Percentiles rank a stretch among this genome's conserved stretches.
phyloP scores from a whole-genome alignment of 2,113 vertebrate genomes.

The Alligator sinensis region DNA sequence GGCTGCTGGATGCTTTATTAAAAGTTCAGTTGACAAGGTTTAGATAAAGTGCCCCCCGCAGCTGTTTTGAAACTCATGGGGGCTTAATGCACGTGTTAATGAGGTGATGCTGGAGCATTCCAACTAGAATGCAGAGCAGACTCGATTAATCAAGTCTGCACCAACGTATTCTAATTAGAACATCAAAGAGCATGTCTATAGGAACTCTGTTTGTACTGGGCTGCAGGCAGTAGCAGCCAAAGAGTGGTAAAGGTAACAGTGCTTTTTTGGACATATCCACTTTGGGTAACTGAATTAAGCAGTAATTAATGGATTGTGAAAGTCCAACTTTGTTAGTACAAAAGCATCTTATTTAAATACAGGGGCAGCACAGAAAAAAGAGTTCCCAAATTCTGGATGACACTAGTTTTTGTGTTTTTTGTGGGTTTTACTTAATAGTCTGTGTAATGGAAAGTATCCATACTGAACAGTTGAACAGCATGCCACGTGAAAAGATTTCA shows the following conservation, averaged over 20 bases:
- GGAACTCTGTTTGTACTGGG: background rate
- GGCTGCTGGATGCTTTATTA: no score
- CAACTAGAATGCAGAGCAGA: no score
- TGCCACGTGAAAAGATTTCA: background rate
- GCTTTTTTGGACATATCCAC: background rate
- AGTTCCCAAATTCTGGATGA: background rate
- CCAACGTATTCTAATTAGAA: no score
- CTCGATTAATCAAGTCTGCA: no score
- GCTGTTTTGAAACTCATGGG: no score
- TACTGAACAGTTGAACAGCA: conserved; percentile 41
- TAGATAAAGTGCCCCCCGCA: no score
- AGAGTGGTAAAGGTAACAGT: background rate
- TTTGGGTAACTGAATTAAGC: background rate
- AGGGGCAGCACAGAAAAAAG: background rate
- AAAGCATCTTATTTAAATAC: background rate
- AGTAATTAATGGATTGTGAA: background rate
- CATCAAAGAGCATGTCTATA: no score
- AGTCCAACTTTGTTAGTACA: background rate
- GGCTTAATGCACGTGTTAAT: no score
- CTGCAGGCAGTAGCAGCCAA: background rate
- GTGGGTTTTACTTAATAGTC: conserved; percentile 58
- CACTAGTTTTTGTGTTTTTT: background rate
- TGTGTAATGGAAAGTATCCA: conserved; percentile 66
- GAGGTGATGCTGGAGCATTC: no score
- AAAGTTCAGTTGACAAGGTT: no score